Conservation (phyloP, 2,113 vertebrate genomes). For the Urocolius indicus region DNA sequence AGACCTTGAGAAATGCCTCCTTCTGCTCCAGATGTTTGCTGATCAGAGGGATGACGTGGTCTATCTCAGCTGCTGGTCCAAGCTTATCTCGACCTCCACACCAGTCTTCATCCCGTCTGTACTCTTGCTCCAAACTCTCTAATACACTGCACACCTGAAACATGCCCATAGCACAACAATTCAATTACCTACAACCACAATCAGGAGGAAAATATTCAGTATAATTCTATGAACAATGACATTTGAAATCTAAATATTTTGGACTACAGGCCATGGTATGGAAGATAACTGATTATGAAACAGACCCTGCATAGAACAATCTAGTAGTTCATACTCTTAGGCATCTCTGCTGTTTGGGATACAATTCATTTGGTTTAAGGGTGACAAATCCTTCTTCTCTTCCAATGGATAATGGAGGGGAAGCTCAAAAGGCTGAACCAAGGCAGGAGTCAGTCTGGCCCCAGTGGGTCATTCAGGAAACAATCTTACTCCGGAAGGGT, state of each 20-base stretch:
- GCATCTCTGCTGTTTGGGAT: background rate
- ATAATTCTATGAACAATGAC: background rate
- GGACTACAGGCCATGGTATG: background rate
- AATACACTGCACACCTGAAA: conserved; percentile 94
- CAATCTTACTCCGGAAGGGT: background rate
- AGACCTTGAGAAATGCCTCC: conserved; percentile 93
- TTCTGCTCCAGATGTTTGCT: conserved; percentile 99
- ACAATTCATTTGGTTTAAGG: background rate
- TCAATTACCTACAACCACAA: background rate
- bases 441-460: background rate
- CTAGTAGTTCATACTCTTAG: background rate
- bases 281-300: background rate
- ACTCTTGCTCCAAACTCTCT: conserved; percentile 97
- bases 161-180: background rate
- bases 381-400: background rate
- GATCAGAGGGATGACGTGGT: conserved; percentile 95
- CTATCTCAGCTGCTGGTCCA: conserved; percentile 86
- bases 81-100: conserved; percentile 95
- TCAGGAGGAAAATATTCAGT: background rate
- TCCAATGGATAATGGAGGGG: background rate
- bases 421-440: background rate
- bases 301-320: background rate
- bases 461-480: background rate
- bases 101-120: conserved; percentile 96
- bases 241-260: background rate